Conservation (phyloP, 2,113 vertebrate genomes). For the Lagenorhynchus albirostris region DNA sequence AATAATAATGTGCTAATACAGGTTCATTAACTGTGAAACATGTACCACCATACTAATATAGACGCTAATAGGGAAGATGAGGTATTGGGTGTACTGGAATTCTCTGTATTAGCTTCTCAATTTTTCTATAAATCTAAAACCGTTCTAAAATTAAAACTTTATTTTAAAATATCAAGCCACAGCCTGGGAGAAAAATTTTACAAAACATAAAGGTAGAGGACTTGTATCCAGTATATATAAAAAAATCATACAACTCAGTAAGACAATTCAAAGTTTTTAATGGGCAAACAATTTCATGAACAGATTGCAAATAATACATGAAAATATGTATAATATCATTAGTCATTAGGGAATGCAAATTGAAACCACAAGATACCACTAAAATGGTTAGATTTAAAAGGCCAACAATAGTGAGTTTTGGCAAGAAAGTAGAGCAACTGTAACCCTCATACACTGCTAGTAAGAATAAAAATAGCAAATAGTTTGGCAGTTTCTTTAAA, state of each 20-base stretch:
- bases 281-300: background rate
- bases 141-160: background rate
- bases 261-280: background rate
- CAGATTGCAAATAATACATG: background rate
- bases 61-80: background rate
- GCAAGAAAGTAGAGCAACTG: background rate
- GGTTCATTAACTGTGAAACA: background rate
- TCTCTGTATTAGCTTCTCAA: background rate
- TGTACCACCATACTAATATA: background rate
- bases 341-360: slow-evolving; percentile 17
- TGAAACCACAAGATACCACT: background rate
- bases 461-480: slow-evolving; percentile 29
- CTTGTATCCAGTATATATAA: background rate
- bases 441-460: background rate
- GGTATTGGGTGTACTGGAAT: background rate
- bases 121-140: background rate
- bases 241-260: background rate
- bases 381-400: background rate
- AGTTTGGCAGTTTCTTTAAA: background rate
- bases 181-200: background rate
- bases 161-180: background rate
- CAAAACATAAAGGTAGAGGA: background rate
- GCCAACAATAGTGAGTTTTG: background rate
- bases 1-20: background rate
- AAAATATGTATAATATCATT: background rate